Evolutionary conservation across 2,888 invertebrate species (phyloP).

Genomic region (Pomacea canaliculata): DNA sequence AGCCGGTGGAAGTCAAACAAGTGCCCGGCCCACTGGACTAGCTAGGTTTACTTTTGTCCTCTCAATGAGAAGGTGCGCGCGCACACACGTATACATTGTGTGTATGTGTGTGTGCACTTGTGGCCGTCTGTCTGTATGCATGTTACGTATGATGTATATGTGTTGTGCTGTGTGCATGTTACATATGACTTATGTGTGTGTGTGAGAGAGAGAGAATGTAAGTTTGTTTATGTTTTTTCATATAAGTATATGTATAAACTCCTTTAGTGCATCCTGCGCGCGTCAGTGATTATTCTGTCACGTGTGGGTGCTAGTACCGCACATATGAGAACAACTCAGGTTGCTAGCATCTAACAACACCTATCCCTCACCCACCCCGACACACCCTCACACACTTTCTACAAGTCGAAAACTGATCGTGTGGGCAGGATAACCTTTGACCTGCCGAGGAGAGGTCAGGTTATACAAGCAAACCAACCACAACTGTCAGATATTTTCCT

Average conservation of each 20-base stretch:
- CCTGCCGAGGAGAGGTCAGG: too few species aligned
- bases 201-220: neutral
- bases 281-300: too few species aligned
- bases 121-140: neutral
- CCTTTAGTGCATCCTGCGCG: too few species aligned
- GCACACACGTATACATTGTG: neutral
- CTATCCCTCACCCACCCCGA: too few species aligned
- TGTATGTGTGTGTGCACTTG: neutral
- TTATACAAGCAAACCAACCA: too few species aligned
- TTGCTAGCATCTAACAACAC: neutral
- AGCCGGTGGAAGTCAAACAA: constrained; percentile 12
- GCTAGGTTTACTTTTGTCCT: neutral
- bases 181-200: neutral
- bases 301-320: too few species aligned
- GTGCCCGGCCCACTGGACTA: neutral
- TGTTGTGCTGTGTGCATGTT: neutral
- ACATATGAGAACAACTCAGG: neutral
- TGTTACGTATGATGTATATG: neutral
- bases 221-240: too few species aligned
- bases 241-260: too few species aligned
- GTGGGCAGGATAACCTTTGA: too few species aligned
- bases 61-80: neutral
- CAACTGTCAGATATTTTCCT: too few species aligned
- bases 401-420: too few species aligned
- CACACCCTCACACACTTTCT: neutral